phyloP scores from a whole-genome alignment of 2,113 vertebrate genomes.

The Bubo blakistoni region DNA sequence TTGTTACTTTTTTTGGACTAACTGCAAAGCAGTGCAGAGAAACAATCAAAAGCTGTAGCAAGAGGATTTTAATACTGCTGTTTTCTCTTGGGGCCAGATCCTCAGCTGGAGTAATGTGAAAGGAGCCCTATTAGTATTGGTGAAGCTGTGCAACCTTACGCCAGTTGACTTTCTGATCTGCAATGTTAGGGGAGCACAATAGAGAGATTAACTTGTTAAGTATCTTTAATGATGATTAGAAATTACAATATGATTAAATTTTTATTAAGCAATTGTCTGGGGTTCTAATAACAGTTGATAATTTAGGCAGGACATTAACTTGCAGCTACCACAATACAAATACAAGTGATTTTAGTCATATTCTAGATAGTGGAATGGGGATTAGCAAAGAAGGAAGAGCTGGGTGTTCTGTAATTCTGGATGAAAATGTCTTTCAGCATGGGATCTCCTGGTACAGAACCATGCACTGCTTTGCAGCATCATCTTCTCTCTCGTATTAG shows the following conservation, averaged over 20 bases:
- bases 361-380: not conserved
- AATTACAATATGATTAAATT: slow-evolving; percentile 66
- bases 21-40: not conserved
- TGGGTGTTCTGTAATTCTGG: not conserved
- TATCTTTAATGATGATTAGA: slow-evolving; percentile 61
- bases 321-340: slow-evolving; percentile 44
- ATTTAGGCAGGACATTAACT: slow-evolving; percentile 56
- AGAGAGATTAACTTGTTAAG: slow-evolving; percentile 61
- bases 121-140: not conserved
- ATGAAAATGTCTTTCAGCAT: not conserved
- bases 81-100: not conserved
- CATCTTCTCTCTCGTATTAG: not conserved
- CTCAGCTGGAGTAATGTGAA: not conserved
- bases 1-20: not conserved
- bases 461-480: not conserved
- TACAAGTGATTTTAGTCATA: slow-evolving; percentile 14
- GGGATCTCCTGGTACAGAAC: not conserved
- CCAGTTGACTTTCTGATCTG: slow-evolving; percentile 8
- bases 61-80: not conserved
- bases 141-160: not conserved
- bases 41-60: not conserved
- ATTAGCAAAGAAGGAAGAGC: not conserved
- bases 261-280: slow-evolving; percentile 68
- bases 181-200: slow-evolving; percentile 16
- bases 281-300: slow-evolving; percentile 58